These are phyloP conservation scores for Lophotis ruficrista DNA, from an alignment of 2,113 vertebrate species.

Conservation along the genomic window DNA sequence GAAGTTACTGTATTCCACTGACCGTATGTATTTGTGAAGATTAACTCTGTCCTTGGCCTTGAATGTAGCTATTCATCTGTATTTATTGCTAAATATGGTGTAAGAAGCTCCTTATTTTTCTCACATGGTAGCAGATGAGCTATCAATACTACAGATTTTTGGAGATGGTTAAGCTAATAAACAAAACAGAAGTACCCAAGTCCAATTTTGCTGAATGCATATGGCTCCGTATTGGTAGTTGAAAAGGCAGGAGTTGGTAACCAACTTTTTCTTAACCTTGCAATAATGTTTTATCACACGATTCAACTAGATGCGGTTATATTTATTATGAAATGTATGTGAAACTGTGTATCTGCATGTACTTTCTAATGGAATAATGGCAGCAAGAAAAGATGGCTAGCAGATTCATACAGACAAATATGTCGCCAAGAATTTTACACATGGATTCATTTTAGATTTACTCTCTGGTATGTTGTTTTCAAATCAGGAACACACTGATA, in stretches of 20 bases:
- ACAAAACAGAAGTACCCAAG: background rate
- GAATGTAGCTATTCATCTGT: background rate
- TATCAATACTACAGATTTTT: background rate
- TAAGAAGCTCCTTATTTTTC: background rate
- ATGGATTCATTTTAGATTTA: conserved; percentile 13
- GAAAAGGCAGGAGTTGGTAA: background rate
- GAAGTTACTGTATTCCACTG: background rate
- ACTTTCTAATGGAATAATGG: background rate
- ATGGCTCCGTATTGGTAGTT: background rate
- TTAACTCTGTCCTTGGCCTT: background rate
- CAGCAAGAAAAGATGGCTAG: background rate
- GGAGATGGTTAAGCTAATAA: background rate
- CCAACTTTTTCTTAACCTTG: background rate
- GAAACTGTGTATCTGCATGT: background rate
- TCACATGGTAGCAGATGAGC: background rate
- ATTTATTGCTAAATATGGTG: background rate
- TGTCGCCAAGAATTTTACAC: background rate
- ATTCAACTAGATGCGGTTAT: background rate
- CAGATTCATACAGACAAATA: background rate
- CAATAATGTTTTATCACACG: background rate
- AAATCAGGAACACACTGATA: background rate
- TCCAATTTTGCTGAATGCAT: background rate
- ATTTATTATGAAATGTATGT: background rate
- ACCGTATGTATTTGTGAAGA: background rate
- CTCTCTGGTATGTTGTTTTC: background rate